A percentile compares a stretch with the other conserved stretches of the same genome.
Evolutionary conservation across 2,797 vertebrate genomes (phyloP).

Genomic region (Rhynchonycteris naso): DNA sequence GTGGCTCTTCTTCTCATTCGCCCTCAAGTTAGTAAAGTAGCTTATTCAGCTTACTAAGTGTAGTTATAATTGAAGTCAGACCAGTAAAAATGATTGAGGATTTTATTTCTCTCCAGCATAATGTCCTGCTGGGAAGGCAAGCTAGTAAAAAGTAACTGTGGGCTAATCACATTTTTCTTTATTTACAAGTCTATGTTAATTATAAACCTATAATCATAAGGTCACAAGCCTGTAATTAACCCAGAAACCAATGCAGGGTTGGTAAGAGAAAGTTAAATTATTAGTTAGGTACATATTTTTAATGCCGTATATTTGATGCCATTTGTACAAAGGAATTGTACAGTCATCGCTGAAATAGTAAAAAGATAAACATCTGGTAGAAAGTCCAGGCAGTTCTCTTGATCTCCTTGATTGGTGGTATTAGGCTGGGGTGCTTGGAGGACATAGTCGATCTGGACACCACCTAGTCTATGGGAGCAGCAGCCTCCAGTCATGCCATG

Average conservation of each 20-base stretch:
- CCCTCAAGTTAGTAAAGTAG: constrained; percentile 36
- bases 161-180: constrained; percentile 57
- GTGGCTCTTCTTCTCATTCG: constrained; percentile 54
- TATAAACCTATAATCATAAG: constrained; percentile 66
- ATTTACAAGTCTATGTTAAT: constrained; percentile 71
- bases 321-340: constrained; percentile 28
- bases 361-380: not conserved
- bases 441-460: not conserved
- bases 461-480: not conserved
- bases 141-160: constrained; percentile 56
- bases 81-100: constrained; percentile 39
- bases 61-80: constrained; percentile 56
- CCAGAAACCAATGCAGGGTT: constrained; percentile 36
- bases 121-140: constrained; percentile 32
- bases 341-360: constrained; percentile 24
- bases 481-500: rapidly evolving
- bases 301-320: not conserved
- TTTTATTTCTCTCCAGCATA: constrained; percentile 46
- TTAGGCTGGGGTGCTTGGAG: not conserved
- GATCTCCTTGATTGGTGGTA: not conserved
- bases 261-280: constrained; percentile 33
- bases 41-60: constrained; percentile 36
- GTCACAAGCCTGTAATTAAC: constrained; percentile 70
- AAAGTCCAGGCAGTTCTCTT: not conserved
- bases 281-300: not conserved